Conservation (phyloP, 1,140 invertebrate species). For the Drosophila busckii region DNA sequence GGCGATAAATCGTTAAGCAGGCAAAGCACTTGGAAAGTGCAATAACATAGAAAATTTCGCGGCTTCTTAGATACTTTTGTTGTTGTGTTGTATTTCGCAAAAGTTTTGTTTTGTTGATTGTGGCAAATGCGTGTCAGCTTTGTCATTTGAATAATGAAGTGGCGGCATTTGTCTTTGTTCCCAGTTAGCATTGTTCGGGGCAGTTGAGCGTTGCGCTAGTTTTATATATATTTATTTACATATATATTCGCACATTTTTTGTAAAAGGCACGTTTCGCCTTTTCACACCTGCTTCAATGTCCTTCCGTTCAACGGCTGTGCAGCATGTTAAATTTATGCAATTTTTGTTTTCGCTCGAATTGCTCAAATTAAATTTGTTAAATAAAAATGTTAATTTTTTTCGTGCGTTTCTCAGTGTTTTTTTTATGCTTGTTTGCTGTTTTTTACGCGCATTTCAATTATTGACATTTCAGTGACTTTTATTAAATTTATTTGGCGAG, state of each 20-base stretch:
- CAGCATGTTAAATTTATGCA: constrained; percentile 42
- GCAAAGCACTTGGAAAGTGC: constrained; percentile 38
- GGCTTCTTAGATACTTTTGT: constrained; percentile 21
- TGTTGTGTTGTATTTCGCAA: constrained; percentile 2
- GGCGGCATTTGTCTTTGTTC: constrained; percentile 16
- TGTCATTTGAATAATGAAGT: constrained; percentile 16
- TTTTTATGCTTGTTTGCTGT: constrained; percentile 9
- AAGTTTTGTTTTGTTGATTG: constrained; percentile 32
- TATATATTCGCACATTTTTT: background rate
- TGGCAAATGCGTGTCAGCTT: constrained; percentile 8
- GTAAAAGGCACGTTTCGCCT: background rate
- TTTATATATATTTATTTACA: background rate
- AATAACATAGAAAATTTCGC: constrained; percentile 51
- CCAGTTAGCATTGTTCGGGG: background rate
- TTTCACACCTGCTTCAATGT: constrained; percentile 10
- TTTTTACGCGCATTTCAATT: constrained; percentile 47
- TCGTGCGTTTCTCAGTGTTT: constrained; percentile 1
- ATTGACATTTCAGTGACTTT: constrained; percentile 63
- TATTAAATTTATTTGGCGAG: constrained; percentile 57
- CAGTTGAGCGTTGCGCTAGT: too few relatives aligned
- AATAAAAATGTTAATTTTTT: constrained; percentile 59
- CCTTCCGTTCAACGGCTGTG: constrained; percentile 12
- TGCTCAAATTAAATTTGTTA: constrained; percentile 62
- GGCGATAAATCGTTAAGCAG: constrained; percentile 57
- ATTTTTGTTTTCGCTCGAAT: constrained; percentile 36